Conservation (phyloP, 2,888 invertebrate genomes). For the Anarsia innoxiella region DNA sequence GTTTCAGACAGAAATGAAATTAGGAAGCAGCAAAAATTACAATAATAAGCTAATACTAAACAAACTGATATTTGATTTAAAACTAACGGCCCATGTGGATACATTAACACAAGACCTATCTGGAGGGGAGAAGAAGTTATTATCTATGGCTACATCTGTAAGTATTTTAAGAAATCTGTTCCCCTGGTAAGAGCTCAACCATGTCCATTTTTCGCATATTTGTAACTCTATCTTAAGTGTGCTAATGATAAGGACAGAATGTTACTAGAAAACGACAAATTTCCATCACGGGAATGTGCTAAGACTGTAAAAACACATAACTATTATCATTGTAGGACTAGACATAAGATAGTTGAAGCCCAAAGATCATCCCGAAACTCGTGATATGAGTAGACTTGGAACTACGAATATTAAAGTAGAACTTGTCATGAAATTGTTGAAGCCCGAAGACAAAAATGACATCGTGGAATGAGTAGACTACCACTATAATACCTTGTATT, state of each 20-base stretch:
- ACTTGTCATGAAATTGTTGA: neutral
- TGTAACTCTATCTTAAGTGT: no score
- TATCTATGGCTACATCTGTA: conserved; percentile 90
- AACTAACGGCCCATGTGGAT: conserved; percentile 79
- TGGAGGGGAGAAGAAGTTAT: conserved; percentile 89
- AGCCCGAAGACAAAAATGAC: neutral
- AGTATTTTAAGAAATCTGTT: conserved; percentile 18
- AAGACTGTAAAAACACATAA: no score
- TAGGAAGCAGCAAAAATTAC: conserved; percentile 40
- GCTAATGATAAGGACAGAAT: no score
- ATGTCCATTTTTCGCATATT: no score
- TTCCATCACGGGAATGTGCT: no score
- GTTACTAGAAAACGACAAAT: no score
- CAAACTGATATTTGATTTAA: conserved; percentile 75
- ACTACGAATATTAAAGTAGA: neutral
- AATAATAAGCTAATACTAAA: conserved; percentile 38
- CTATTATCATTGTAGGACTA: no score
- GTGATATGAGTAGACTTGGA: neutral
- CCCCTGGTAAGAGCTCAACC: no score
- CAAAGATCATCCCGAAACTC: no score
- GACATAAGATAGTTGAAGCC: no score
- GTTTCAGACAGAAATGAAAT: conserved; percentile 63
- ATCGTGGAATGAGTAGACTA: neutral
- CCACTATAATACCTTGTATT: neutral
- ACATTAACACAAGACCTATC: conserved; percentile 83